Conservation (phyloP, 1,140 invertebrate genomes). For the Drosophila trapezifrons region DNA sequence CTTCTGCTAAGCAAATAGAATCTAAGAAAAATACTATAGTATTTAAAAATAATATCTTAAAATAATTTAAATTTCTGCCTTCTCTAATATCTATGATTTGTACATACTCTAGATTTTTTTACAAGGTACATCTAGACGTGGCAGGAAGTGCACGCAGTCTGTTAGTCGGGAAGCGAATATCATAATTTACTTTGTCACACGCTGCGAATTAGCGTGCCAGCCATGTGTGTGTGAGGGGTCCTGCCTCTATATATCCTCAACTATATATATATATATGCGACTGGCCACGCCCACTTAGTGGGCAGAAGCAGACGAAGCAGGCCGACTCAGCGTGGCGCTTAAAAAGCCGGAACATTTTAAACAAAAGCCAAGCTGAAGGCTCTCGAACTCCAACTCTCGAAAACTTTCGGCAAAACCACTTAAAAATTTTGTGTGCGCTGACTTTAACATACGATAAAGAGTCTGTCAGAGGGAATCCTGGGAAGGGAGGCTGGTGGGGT, state of each 20-base stretch:
- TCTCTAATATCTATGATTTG: too few species aligned
- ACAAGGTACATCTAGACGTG: constrained; percentile 13
- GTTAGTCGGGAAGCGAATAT: constrained; percentile 79
- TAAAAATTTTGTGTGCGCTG: constrained; percentile 66
- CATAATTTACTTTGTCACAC: constrained; percentile 82
- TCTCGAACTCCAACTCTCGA: constrained; percentile 57
- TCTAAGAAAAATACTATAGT: background rate
- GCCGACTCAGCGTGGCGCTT: constrained; percentile 58
- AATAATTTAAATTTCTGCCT: background rate
- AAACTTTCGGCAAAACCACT: constrained; percentile 74
- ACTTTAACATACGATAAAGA: constrained; percentile 80
- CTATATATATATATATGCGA: constrained; percentile 14
- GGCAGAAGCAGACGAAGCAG: constrained; percentile 5
- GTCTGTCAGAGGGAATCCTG: constrained; percentile 7
- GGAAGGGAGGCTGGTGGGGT: background rate
- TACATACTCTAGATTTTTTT: background rate
- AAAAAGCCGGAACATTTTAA: constrained; percentile 71
- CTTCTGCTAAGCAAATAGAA: background rate
- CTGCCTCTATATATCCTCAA: constrained; percentile 31
- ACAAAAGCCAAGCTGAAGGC: constrained; percentile 68
- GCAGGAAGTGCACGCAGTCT: constrained; percentile 79
- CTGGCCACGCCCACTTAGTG: constrained; percentile 32
- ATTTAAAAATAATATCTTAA: background rate
- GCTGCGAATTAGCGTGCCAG: constrained; percentile 75
- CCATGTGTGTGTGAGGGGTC: constrained; percentile 40